These are phyloP conservation scores for Misgurnus mizolepis DNA, from an alignment of 2,113 vertebrate genomes.

Conservation along the genomic window DNA sequence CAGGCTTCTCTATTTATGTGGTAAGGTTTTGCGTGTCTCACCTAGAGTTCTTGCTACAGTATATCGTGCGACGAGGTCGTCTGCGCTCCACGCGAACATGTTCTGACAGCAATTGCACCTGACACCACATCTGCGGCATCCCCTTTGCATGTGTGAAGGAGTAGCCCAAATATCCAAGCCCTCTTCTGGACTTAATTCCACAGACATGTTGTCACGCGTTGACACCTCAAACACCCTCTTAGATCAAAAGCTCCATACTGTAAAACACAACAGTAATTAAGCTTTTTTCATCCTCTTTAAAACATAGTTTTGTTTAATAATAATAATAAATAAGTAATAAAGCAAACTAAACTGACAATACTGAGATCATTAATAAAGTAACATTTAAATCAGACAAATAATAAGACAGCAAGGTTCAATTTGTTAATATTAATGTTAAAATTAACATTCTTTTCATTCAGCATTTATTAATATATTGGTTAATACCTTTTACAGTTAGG, in stretches of 20 bases:
- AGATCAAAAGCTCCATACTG: neutral
- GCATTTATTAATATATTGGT: too few relatives aligned
- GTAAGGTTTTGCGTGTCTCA: conserved; percentile 18
- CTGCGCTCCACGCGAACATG: conserved; percentile 7
- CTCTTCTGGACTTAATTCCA: conserved; percentile 32
- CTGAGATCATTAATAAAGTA: too few relatives aligned
- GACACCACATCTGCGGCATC: conserved; percentile 24
- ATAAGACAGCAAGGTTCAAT: too few relatives aligned
- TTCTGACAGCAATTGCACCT: conserved; percentile 20
- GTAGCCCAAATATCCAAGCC: conserved; percentile 30
- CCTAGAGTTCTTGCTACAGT: neutral
- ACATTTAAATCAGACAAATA: too few relatives aligned
- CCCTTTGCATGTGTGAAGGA: conserved; percentile 22
- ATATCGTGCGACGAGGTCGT: conserved; percentile 26
- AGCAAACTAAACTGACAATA: too few relatives aligned
- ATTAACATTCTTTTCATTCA: too few relatives aligned
- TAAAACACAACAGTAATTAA: neutral
- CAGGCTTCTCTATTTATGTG: conserved; percentile 34
- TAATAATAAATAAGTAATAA: neutral
- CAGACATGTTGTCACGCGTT: conserved; percentile 5
- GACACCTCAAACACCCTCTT: neutral
- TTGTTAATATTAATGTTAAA: too few relatives aligned
- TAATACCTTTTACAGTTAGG: too few relatives aligned
- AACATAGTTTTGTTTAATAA: neutral
- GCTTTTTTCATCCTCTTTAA: neutral